Base-by-base conservation (phyloP, 2,113 vertebrate genomes). In the Nematolebias whitei region DNA sequence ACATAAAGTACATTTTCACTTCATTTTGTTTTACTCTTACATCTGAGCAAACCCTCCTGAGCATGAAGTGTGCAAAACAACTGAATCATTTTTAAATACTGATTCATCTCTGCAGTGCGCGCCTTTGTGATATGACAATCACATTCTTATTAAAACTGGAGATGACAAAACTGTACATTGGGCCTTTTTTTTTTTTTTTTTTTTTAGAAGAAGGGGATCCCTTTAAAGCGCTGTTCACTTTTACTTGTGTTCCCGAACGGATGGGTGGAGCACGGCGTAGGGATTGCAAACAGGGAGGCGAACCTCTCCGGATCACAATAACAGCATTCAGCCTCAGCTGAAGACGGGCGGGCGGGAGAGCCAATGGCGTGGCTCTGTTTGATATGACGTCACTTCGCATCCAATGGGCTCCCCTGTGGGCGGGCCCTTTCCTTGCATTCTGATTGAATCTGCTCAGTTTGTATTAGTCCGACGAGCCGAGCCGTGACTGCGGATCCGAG, bases 401-500 rank as follows among this genome's bases (percentile, higher is more conserved):
- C 88, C 91, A 92, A 92, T 91, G 1, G 0, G 0, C 18, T 14
- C n/a, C 12, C 8, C 8, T 0, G 59, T 9, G 40, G 91, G 93
- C 64, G 87, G 85, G 67, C 1, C 67, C 59, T 45, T 16, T 8
- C 11, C 32, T 5, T 63, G 51, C 59, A 55, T 59, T 82, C 72
- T 68, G 82, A 86, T 86, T 89, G 72, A 86, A 78, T 78, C 82
- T 20, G 68, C 76, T 68, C 74, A 45, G 85, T 83, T 76, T 82
- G 71, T 82, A 68, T 86, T 80, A 88, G 79, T 90, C 82, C 61
- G 64, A 80, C 58, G 71, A 71, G 68, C 66, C n/a, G 68, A 26
- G 20, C 48, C 16, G 14, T 18, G 50, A 51, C 65, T 19, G 47
- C 68, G 51, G 48, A 64, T 43, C 32, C 53, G 12, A 35, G 5